phyloP scores from a whole-genome alignment of 2,888 invertebrate genomes.

The Blera fallax region DNA sequence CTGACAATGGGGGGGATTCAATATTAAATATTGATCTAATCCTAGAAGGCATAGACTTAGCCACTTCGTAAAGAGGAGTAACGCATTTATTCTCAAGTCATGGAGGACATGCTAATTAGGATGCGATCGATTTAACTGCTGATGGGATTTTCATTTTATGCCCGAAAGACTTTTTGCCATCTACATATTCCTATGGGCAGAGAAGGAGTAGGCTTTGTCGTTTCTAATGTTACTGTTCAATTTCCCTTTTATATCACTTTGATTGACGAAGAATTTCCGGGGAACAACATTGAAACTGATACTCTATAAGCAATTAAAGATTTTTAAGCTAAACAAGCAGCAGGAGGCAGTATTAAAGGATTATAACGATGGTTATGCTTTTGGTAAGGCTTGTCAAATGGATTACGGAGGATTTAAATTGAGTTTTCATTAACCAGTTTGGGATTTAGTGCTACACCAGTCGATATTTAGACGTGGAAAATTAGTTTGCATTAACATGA shows the following conservation, averaged over 20 bases:
- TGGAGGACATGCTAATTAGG: conserved; percentile 62
- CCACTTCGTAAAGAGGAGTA: not conserved
- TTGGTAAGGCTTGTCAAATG: conserved; percentile 56
- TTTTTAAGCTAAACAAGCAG: conserved; percentile 23
- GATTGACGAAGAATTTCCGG: conserved; percentile 44
- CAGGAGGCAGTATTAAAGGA: conserved; percentile 46
- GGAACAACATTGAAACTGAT: conserved; percentile 33
- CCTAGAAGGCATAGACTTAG: conserved; percentile 40
- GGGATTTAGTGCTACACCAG: conserved; percentile 22
- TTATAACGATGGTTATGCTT: conserved; percentile 52
- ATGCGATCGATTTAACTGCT: conserved; percentile 68
- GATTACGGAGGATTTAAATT: conserved; percentile 53
- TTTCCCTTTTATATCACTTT: conserved; percentile 22
- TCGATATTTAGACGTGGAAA: not conserved
- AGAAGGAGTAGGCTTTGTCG: not conserved
- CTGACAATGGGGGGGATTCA: conserved; percentile 48
- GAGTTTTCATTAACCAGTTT: conserved; percentile 45
- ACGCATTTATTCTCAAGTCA: conserved; percentile 30
- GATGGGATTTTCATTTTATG: conserved; percentile 64
- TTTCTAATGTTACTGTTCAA: conserved; percentile 16
- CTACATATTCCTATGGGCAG: not conserved
- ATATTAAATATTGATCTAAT: conserved; percentile 70
- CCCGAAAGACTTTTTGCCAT: conserved; percentile 46
- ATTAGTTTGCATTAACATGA: conserved; percentile 35
- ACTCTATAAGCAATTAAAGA: conserved; percentile 59